Evolutionary conservation across 2,113 vertebrate genomes (phyloP).

Genomic region (Proteles cristata): DNA sequence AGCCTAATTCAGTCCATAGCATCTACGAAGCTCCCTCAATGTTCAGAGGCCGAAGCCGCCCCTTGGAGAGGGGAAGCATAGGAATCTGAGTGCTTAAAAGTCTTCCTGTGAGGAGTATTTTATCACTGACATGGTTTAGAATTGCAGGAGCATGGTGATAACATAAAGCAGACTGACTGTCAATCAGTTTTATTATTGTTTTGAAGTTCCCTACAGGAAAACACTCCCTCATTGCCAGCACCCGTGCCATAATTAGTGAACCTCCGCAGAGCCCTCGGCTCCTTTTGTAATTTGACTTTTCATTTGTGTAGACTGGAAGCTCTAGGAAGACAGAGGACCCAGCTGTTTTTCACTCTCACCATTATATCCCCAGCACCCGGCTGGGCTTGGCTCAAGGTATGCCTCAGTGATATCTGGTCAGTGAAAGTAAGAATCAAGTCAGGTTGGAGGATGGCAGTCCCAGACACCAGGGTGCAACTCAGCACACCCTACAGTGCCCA

Average conservation of each 20-base stretch:
- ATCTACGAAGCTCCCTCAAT: not conserved
- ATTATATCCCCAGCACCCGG: not conserved
- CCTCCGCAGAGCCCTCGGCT: not conserved
- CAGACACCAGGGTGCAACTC: not conserved
- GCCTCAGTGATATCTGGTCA: not conserved
- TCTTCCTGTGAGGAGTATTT: not conserved
- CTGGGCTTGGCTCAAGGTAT: not conserved
- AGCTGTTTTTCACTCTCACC: not conserved
- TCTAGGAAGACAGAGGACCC: not conserved
- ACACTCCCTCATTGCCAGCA: not conserved
- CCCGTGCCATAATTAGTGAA: not conserved
- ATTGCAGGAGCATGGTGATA: not conserved
- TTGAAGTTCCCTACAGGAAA: not conserved
- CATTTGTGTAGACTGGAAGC: not conserved
- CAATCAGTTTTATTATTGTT: not conserved
- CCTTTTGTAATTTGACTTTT: not conserved
- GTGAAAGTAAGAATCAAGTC: not conserved
- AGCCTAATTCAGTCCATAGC: not conserved
- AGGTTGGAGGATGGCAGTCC: not conserved
- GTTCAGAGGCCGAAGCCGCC: not conserved
- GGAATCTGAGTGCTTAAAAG: not conserved
- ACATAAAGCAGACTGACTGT: slow-evolving; percentile 18
- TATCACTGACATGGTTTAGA: not conserved
- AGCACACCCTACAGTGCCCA: not conserved
- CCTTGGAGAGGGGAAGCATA: not conserved